A percentile compares a stretch with the other conserved stretches of the same genome.
Conservation (phyloP, 1,140 invertebrate genomes). For the Euura lappo region DNA sequence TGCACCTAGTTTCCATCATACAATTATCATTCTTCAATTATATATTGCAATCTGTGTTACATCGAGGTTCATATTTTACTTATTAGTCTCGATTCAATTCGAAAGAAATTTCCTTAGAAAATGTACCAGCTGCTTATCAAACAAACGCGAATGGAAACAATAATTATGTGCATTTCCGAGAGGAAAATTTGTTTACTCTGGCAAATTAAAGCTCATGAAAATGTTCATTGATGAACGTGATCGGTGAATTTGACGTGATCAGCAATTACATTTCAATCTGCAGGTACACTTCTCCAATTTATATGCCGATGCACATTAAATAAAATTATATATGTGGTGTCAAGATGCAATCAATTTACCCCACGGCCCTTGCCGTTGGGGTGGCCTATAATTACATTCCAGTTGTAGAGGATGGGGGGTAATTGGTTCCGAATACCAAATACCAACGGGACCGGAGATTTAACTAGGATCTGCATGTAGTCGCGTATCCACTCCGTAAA, state of each 20-base stretch:
- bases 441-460: not conserved
- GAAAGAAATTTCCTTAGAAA: too few relatives aligned
- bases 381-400: not conserved
- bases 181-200: too few relatives aligned
- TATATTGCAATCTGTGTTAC: too few relatives aligned
- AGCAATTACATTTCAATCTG: not conserved
- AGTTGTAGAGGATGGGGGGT: not conserved
- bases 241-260: not conserved
- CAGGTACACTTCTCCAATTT: not conserved
- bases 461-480: not conserved
- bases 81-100: too few relatives aligned
- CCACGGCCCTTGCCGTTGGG: not conserved
- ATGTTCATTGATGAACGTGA: too few relatives aligned
- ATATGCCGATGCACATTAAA: not conserved
- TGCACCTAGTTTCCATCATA: too few relatives aligned
- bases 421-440: conserved; percentile 2
- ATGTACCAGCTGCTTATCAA: too few relatives aligned
- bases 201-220: too few relatives aligned
- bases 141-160: too few relatives aligned
- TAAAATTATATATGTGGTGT: not conserved
- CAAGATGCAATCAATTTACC: not conserved
- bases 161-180: too few relatives aligned
- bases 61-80: too few relatives aligned
- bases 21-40: too few relatives aligned
- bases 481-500: not conserved